Conservation (phyloP, 2,113 vertebrate genomes). For the Tenrec ecaudatus region DNA sequence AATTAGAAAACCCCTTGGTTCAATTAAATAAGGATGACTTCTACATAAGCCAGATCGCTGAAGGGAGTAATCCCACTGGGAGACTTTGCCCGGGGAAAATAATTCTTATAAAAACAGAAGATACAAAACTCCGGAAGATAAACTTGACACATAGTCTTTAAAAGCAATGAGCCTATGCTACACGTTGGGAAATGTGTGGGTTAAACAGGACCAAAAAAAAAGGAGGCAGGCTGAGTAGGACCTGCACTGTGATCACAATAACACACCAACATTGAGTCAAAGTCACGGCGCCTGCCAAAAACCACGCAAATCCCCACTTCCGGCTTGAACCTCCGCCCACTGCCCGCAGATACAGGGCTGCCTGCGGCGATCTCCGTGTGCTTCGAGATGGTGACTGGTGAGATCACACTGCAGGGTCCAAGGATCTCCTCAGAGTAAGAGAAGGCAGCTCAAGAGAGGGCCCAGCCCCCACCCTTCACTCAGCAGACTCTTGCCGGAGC, state of each 20-base stretch:
- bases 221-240: background rate
- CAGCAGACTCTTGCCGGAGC: too few relatives aligned
- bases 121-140: too few relatives aligned
- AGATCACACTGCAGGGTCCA: too few relatives aligned
- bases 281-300: background rate
- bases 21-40: background rate
- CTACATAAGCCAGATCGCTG: too few relatives aligned
- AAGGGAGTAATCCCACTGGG: background rate
- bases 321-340: background rate
- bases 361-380: too few relatives aligned
- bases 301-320: background rate
- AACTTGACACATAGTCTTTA: background rate
- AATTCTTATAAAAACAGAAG: background rate
- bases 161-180: background rate
- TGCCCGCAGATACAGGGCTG: background rate
- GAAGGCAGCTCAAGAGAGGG: too few relatives aligned
- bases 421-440: too few relatives aligned
- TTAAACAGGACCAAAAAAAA: background rate
- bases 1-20: background rate
- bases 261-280: background rate
- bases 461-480: too few relatives aligned
- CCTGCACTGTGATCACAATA: accelerated
- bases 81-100: background rate
- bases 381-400: too few relatives aligned
- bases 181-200: accelerated